Conservation (phyloP, 2,888 invertebrate species). For the Philhelius pedissequus region DNA sequence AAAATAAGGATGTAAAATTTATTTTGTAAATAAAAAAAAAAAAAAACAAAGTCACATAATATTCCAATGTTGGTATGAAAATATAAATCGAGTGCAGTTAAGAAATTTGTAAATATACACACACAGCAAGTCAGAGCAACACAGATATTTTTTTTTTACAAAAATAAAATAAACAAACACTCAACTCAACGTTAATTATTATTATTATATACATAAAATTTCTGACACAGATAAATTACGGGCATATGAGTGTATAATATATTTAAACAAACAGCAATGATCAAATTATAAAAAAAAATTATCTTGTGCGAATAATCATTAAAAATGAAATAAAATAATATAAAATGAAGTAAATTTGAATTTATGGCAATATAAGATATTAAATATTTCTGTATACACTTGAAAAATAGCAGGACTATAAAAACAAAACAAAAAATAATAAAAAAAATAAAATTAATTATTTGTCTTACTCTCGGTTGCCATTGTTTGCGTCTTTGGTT, state of each 20-base stretch:
- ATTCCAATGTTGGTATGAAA: slow-evolving; percentile 8
- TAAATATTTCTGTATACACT: background rate
- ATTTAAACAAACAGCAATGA: slow-evolving; percentile 17
- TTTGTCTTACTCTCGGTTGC: slow-evolving; percentile 60
- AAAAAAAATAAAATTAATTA: background rate
- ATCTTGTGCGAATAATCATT: slow-evolving; percentile 33
- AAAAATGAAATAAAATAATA: slow-evolving; percentile 39
- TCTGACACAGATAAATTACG: slow-evolving; percentile 25
- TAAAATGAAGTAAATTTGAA: slow-evolving; percentile 22
- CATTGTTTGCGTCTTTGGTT: slow-evolving; percentile 44
- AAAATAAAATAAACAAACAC: slow-evolving; percentile 12
- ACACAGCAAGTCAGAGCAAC: slow-evolving; percentile 26
- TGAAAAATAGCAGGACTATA: slow-evolving; percentile 22
- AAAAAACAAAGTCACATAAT: background rate
- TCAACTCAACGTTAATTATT: slow-evolving; percentile 16
- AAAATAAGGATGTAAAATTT: slow-evolving; percentile 30
- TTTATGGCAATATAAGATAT: background rate
- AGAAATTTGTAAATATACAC: slow-evolving; percentile 17
- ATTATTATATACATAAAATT: slow-evolving; percentile 12
- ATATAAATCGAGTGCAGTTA: slow-evolving; percentile 27
- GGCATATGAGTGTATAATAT: background rate
- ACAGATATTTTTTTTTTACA: background rate
- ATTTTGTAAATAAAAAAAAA: background rate
- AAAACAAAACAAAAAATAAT: background rate
- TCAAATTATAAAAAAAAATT: background rate